Evolutionary conservation across 2,797 vertebrate genomes (phyloP).

Genomic region (Ctenochaetus hawaiiensis): DNA sequence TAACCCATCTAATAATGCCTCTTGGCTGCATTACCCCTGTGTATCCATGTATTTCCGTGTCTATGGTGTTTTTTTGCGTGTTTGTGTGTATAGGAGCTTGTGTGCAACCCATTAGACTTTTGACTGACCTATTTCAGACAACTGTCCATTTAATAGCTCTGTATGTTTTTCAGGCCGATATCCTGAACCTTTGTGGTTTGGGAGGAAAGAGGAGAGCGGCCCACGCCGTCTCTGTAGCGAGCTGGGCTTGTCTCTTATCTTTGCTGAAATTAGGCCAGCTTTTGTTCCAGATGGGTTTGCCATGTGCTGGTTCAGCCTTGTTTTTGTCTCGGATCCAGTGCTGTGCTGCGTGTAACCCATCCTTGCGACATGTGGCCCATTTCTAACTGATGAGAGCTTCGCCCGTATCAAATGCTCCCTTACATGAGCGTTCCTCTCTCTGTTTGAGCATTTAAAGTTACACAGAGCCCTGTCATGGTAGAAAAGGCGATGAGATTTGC

Average conservation of each 20-base stretch:
- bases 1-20: conserved; percentile 63
- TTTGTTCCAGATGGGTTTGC: conserved; percentile 65
- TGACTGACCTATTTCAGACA: conserved; percentile 76
- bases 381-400: conserved; percentile 57
- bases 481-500: conserved; percentile 41
- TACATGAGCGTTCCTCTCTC: conserved; percentile 35
- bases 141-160: conserved; percentile 59
- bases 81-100: conserved; percentile 42
- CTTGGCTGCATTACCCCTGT: conserved; percentile 48
- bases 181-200: conserved; percentile 53
- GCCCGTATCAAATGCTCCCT: conserved; percentile 59
- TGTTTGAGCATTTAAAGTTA: conserved; percentile 32
- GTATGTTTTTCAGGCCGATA: conserved; percentile 15
- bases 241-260: conserved; percentile 52
- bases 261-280: conserved; percentile 60
- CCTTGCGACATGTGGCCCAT: conserved; percentile 38
- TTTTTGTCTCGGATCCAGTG: conserved; percentile 55
- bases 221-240: conserved; percentile 9
- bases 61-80: conserved; percentile 21
- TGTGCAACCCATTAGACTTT: conserved; percentile 50
- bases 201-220: conserved; percentile 28
- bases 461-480: conserved; percentile 30
- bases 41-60: conserved; percentile 14
- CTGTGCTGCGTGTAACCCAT: conserved; percentile 55
- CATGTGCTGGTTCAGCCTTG: conserved; percentile 53